Evolutionary conservation across 2,888 invertebrate species (phyloP).

Genomic region (Macrosiphum euphorbiae): DNA sequence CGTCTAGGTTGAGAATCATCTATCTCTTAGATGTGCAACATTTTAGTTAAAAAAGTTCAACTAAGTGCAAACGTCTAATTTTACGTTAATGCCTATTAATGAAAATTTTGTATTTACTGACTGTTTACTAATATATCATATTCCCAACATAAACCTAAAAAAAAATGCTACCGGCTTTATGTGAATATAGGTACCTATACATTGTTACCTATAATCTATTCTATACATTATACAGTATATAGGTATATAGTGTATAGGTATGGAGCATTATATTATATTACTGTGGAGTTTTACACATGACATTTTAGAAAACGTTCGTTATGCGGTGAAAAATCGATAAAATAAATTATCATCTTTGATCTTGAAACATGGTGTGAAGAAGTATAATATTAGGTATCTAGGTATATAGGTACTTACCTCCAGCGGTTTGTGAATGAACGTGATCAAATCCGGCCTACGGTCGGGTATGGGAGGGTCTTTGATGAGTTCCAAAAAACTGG

Average conservation of each 20-base stretch:
- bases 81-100: background rate
- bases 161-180: background rate
- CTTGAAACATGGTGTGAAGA: no score
- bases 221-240: background rate
- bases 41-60: no score
- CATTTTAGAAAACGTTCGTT: no score
- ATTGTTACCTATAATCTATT: background rate
- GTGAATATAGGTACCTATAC: background rate
- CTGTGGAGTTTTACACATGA: background rate
- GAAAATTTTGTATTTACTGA: background rate
- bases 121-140: background rate
- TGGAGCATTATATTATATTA: no score
- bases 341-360: background rate
- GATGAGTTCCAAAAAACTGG: slow-evolving; percentile 84
- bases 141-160: background rate
- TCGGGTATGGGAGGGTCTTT: slow-evolving; percentile 86
- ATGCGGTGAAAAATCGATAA: background rate
- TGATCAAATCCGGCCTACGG: slow-evolving; percentile 86
- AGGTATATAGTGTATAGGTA: no score
- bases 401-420: slow-evolving; percentile 71
- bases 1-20: background rate
- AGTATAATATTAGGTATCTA: background rate
- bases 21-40: background rate
- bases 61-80: no score
- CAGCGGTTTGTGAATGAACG: slow-evolving; percentile 85